Conservation (phyloP, 2,113 vertebrate genomes). For the Rhinoptilus africanus region DNA sequence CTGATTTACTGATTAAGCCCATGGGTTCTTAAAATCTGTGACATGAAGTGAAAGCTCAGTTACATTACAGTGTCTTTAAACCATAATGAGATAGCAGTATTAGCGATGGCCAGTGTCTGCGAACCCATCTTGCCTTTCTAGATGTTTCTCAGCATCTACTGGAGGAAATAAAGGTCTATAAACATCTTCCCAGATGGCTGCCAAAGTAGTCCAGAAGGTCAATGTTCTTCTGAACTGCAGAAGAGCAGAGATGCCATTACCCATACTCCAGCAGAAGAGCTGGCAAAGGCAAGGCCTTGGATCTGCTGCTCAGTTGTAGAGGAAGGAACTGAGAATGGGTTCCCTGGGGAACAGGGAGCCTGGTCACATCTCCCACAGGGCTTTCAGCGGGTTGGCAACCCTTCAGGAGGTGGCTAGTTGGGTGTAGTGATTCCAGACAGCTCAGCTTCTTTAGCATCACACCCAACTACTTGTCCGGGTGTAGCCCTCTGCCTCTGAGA, state of each 20-base stretch:
- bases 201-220: background rate
- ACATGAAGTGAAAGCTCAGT: background rate
- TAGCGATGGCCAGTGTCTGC: background rate
- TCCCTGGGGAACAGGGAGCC: background rate
- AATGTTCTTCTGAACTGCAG: background rate
- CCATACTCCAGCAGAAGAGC: too few relatives aligned
- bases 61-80: background rate
- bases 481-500: background rate
- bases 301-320: background rate
- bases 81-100: background rate
- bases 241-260: too few relatives aligned
- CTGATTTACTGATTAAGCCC: background rate
- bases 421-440: rapidly evolving
- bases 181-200: background rate
- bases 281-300: background rate
- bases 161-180: background rate
- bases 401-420: rapidly evolving
- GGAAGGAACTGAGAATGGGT: background rate
- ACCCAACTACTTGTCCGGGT: rapidly evolving
- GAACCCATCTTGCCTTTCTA: background rate
- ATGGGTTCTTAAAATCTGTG: background rate
- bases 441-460: background rate
- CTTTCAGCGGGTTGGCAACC: background rate
- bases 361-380: rapidly evolving
- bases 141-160: background rate